Conservation (phyloP, 2,113 vertebrate genomes). For the Bubo bubo region DNA sequence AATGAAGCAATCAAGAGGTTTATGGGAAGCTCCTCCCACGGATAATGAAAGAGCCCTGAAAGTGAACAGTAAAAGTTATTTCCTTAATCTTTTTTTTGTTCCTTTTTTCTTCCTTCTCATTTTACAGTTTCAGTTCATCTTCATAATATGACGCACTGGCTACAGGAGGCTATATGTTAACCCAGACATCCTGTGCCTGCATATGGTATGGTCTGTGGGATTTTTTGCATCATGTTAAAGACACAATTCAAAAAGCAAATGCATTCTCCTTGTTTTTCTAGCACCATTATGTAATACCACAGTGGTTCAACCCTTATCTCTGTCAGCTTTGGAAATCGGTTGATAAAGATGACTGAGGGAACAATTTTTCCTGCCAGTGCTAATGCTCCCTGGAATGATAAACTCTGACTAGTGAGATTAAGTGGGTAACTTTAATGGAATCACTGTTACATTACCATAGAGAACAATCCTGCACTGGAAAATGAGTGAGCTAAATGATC, state of each 20-base stretch:
- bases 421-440: background rate
- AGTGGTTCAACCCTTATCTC: background rate
- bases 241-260: background rate
- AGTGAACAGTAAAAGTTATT: background rate
- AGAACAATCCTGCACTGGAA: background rate
- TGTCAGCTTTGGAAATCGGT: background rate
- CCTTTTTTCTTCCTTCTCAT: background rate
- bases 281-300: background rate
- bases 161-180: background rate
- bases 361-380: background rate
- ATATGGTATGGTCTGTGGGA: background rate
- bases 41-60: background rate
- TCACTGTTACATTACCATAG: background rate
- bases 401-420: background rate
- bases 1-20: background rate
- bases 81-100: background rate
- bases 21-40: background rate
- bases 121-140: background rate
- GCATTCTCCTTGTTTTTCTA: background rate
- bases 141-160: background rate
- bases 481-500: background rate
- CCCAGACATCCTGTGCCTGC: background rate
- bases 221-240: background rate
- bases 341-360: constrained; percentile 12
- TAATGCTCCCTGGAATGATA: background rate